These are phyloP conservation scores for Cecidostiba fungosa DNA, from an alignment of 2,888 invertebrate species.

Conservation along the genomic window DNA sequence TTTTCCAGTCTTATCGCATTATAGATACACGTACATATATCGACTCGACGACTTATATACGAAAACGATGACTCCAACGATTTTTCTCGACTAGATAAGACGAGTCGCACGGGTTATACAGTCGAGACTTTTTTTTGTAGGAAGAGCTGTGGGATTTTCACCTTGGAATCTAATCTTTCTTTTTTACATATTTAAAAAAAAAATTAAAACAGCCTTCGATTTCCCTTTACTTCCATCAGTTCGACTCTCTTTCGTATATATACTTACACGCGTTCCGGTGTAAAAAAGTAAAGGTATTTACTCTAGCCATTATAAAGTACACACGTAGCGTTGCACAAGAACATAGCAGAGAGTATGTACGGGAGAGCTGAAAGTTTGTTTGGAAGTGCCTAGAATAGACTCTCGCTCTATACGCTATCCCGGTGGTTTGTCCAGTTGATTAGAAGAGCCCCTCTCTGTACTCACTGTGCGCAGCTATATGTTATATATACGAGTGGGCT, in stretches of 20 bases:
- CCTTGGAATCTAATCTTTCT: neutral
- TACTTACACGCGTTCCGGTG: neutral
- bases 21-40: neutral
- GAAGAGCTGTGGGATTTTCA: neutral
- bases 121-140: neutral
- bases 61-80: slow-evolving; percentile 34
- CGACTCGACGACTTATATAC: neutral
- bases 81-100: slow-evolving; percentile 26
- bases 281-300: neutral
- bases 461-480: neutral
- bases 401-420: neutral
- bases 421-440: slow-evolving; percentile 40
- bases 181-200: neutral
- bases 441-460: neutral
- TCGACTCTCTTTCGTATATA: neutral
- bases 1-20: neutral
- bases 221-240: neutral
- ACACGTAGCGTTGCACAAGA: neutral
- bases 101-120: neutral
- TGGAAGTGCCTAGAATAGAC: slow-evolving; percentile 16
- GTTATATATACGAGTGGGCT: neutral
- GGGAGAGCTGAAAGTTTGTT: neutral
- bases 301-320: slow-evolving; percentile 1
- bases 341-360: neutral
- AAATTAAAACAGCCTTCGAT: neutral